A percentile compares a stretch with the other conserved stretches of the same genome.
These are phyloP conservation scores for Polymixis lichenea DNA, from an alignment of 2,888 invertebrate species.

Conservation along the genomic window DNA sequence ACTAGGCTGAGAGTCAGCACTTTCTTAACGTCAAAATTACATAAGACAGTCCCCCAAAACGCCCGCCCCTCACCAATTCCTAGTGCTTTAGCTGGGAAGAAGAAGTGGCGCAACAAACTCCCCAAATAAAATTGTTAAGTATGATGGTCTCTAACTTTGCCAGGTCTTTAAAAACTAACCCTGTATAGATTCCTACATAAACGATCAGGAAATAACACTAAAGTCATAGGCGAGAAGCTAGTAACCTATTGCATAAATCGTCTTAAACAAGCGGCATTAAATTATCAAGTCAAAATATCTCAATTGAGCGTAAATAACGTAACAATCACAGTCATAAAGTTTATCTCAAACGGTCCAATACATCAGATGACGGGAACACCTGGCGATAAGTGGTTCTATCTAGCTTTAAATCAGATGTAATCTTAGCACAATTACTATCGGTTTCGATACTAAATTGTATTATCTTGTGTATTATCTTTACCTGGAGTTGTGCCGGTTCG, in stretches of 20 bases:
- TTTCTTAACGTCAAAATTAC: too few species aligned
- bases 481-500: background rate
- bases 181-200: background rate
- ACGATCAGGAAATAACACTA: background rate
- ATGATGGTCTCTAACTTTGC: too few species aligned
- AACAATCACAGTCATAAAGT: constrained; percentile 50
- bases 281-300: constrained; percentile 48
- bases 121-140: too few species aligned
- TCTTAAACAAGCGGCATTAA: constrained; percentile 22
- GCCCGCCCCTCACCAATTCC: too few species aligned
- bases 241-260: constrained; percentile 8
- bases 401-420: constrained; percentile 45
- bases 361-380: constrained; percentile 53
- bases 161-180: too few species aligned
- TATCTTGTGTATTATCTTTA: constrained; percentile 26
- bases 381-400: constrained; percentile 61
- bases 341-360: constrained; percentile 53
- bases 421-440: constrained; percentile 41
- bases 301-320: constrained; percentile 35
- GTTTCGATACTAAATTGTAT: constrained; percentile 33
- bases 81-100: too few species aligned
- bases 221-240: constrained; percentile 13
- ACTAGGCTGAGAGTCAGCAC: too few species aligned
- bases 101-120: too few species aligned
- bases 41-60: too few species aligned